Evolutionary conservation across 2,113 vertebrate species (phyloP).

Genomic region (Melanotaenia duboulayi): DNA sequence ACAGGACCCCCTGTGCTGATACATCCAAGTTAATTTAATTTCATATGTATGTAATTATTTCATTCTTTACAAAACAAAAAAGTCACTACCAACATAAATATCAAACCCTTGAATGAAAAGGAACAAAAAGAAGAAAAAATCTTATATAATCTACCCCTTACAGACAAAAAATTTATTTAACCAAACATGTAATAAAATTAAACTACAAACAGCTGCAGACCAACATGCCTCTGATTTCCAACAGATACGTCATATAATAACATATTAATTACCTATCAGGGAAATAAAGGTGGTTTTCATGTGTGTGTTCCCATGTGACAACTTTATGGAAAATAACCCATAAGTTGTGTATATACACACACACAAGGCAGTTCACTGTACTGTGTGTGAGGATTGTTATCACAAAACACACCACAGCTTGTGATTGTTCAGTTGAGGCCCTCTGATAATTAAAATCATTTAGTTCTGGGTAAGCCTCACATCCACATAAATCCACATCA

Average conservation of each 20-base stretch:
- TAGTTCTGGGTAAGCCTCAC: slow-evolving; percentile 68
- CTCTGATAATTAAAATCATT: slow-evolving; percentile 79
- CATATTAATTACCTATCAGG: background rate
- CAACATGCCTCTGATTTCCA: no score
- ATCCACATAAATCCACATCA: slow-evolving; percentile 74
- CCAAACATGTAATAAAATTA: no score
- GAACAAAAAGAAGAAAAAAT: no score
- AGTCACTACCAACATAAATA: no score
- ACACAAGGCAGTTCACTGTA: background rate
- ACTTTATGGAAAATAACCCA: slow-evolving; percentile 3
- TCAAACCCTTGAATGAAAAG: no score
- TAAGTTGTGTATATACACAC: background rate
- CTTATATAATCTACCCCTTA: no score
- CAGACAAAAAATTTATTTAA: no score
- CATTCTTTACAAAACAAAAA: no score
- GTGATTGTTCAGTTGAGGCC: slow-evolving; percentile 62
- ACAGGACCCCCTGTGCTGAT: background rate
- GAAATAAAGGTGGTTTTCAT: slow-evolving; percentile 30
- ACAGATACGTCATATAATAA: no score
- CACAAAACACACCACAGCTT: slow-evolving; percentile 45
- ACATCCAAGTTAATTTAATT: background rate
- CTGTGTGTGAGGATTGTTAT: slow-evolving; percentile 27
- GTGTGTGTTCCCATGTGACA: slow-evolving; percentile 29
- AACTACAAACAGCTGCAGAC: no score
- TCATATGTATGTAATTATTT: no score